These are phyloP conservation scores for Eulemur rufifrons DNA, from an alignment of 2,113 vertebrate species.

Conservation along the genomic window DNA sequence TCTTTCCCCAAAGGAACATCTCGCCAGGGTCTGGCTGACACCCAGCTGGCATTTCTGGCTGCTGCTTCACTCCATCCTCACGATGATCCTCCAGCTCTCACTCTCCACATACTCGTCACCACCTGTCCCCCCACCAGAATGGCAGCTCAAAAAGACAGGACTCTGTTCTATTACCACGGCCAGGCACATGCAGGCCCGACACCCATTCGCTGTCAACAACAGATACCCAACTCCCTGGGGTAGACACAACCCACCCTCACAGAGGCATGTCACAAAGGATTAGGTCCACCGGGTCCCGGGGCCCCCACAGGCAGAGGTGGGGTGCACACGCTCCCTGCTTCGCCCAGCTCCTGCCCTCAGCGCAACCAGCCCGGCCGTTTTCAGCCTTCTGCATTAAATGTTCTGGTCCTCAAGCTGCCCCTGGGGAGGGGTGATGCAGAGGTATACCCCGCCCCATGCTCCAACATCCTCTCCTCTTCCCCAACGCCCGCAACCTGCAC, in stretches of 20 bases:
- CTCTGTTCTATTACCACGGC: background rate
- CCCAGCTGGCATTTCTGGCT: background rate
- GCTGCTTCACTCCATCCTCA: background rate
- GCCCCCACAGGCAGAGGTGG: background rate
- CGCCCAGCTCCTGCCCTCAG: background rate
- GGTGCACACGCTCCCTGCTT: background rate
- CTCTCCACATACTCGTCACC: background rate
- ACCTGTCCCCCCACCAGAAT: background rate
- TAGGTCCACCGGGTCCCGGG: background rate
- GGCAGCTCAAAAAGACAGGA: background rate
- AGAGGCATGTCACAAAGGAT: background rate
- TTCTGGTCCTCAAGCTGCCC: background rate
- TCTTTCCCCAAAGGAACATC: background rate
- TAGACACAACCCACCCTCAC: background rate
- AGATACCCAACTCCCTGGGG: background rate
- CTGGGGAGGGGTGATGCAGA: accelerated
- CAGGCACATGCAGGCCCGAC: background rate
- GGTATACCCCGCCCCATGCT: no score
- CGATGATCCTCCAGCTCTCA: background rate
- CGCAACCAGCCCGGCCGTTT: background rate
- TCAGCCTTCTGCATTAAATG: background rate
- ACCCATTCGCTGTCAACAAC: background rate
- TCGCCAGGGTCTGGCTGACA: background rate
- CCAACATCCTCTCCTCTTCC: no score
- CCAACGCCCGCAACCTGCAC: background rate